These are phyloP conservation scores for Dynastes hyllus DNA, from an alignment of 2,888 invertebrate genomes.

Conservation along the genomic window DNA sequence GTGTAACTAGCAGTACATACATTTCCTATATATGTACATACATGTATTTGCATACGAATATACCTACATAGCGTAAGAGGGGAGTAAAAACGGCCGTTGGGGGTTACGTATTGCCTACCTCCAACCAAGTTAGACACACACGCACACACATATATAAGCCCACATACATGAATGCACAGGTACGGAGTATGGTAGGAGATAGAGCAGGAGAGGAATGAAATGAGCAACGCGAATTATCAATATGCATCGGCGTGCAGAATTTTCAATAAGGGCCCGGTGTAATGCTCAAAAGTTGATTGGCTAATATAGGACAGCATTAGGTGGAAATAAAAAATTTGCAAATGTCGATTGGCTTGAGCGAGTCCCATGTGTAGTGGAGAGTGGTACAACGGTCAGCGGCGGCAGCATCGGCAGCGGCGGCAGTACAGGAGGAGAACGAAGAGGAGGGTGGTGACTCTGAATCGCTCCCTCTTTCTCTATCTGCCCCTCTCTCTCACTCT, in stretches of 20 bases:
- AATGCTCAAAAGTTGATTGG: conserved; percentile 63
- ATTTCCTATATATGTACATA: too few species aligned
- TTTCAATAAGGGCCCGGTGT: conserved; percentile 57
- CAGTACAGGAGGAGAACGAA: conserved; percentile 26
- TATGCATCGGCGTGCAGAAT: conserved; percentile 56
- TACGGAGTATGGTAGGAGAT: conserved; percentile 2
- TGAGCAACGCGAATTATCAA: conserved; percentile 54
- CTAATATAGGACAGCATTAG: conserved; percentile 63
- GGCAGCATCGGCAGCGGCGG: neutral
- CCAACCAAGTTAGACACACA: neutral
- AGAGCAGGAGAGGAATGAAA: conserved; percentile 29
- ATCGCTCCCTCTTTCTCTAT: conserved; percentile 12
- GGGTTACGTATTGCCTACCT: neutral
- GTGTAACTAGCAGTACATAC: too few species aligned
- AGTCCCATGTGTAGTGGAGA: conserved; percentile 60
- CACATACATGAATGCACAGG: neutral
- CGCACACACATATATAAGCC: neutral
- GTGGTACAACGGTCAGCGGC: conserved; percentile 48
- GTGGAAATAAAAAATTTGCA: conserved; percentile 59
- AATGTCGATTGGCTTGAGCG: conserved; percentile 64
- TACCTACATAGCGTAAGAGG: neutral
- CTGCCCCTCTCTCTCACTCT: conserved; percentile 13
- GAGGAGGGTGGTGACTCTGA: conserved; percentile 41
- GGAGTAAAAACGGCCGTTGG: neutral
- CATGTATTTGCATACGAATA: too few species aligned